These are phyloP conservation scores for Enhydra lutris DNA, from an alignment of 2,113 vertebrate species.

Conservation along the genomic window DNA sequence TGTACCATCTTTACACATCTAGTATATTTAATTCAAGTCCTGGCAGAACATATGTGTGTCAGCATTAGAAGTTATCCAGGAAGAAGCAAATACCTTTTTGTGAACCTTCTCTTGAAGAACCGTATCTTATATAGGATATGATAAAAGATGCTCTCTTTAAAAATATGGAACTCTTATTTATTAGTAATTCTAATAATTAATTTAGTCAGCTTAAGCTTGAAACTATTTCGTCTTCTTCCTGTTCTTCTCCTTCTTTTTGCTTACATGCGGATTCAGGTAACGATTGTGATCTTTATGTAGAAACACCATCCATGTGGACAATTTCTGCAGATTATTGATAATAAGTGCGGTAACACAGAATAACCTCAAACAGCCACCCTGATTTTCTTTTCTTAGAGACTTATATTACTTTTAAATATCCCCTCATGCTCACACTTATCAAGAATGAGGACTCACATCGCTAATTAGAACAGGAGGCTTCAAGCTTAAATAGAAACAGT, in stretches of 20 bases:
- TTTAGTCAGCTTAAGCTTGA: neutral
- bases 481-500: constrained; percentile 17
- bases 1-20: neutral
- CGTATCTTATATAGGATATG: neutral
- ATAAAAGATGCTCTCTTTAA: neutral
- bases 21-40: neutral
- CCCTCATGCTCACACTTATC: constrained; percentile 27
- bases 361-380: neutral
- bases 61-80: neutral
- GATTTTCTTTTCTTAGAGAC: constrained; percentile 9
- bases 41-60: neutral
- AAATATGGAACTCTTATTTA: neutral
- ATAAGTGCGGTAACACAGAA: neutral
- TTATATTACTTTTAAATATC: constrained; percentile 16
- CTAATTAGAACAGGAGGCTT: constrained; percentile 65
- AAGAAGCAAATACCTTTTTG: neutral
- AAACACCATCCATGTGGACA: neutral
- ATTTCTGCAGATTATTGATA: neutral
- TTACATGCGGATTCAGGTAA: neutral
- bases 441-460: constrained; percentile 43
- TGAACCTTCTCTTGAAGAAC: neutral
- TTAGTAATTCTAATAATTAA: neutral
- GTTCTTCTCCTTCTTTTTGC: neutral
- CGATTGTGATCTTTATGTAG: neutral
- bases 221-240: neutral